Percentiles rank a stretch among this genome's conserved stretches.
Evolutionary conservation across 2,113 vertebrate species (phyloP).

Genomic region (Boulengerochromis microlepis): DNA sequence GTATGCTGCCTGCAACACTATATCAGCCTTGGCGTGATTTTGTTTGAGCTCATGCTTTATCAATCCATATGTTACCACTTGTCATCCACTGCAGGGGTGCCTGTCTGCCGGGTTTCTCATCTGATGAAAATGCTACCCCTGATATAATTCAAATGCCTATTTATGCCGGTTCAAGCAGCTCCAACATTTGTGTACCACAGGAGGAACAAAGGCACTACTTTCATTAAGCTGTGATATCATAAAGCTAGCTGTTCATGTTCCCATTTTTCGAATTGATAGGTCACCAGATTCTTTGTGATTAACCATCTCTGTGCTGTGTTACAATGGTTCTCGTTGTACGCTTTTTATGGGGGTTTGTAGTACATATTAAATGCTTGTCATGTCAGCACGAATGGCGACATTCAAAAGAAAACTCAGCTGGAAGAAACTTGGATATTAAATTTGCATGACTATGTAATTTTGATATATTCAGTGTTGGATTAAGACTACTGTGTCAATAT

Average conservation of each 20-base stretch:
- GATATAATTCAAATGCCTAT: constrained; percentile 22
- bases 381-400: neutral
- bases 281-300: neutral
- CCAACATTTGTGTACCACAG: constrained; percentile 2
- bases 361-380: neutral
- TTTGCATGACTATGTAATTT: neutral
- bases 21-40: neutral
- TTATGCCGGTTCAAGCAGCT: constrained; percentile 29
- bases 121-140: constrained; percentile 6
- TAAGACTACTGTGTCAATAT: neutral
- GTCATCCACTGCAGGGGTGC: neutral
- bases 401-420: neutral
- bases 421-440: neutral
- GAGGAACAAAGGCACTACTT: constrained; percentile 18
- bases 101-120: neutral
- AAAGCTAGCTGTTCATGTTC: neutral
- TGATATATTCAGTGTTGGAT: neutral
- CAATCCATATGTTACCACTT: neutral
- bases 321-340: rapidly evolving
- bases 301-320: rapidly evolving
- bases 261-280: neutral
- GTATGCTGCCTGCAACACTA: neutral
- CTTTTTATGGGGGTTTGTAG: neutral
- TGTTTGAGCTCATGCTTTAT: neutral
- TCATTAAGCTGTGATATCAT: constrained; percentile 7